A percentile compares a stretch with the other conserved stretches of the same genome.
Evolutionary conservation across 2,888 invertebrate species (phyloP).

Genomic region (Stratiomys singularior): DNA sequence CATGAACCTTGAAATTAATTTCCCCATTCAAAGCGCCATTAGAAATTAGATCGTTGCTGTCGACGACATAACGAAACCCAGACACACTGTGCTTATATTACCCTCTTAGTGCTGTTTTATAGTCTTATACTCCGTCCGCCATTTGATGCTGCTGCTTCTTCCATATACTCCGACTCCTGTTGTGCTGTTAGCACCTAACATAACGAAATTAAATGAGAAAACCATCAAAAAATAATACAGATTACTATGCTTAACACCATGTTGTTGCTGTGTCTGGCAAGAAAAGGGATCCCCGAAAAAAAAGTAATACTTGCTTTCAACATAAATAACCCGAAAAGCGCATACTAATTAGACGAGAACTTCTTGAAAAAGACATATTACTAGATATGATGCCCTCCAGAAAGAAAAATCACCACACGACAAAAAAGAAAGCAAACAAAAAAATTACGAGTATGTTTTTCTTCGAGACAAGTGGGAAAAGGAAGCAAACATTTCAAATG

Average conservation of each 20-base stretch:
- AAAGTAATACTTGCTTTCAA: background rate
- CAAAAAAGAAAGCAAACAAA: too few species aligned
- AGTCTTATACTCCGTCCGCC: background rate
- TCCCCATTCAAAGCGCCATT: constrained; percentile 17
- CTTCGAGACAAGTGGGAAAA: background rate
- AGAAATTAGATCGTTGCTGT: constrained; percentile 22
- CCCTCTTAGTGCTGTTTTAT: background rate
- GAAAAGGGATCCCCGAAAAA: background rate
- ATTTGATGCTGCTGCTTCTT: background rate
- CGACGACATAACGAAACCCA: background rate
- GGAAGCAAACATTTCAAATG: background rate
- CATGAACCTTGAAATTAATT: constrained; percentile 15
- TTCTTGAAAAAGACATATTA: background rate
- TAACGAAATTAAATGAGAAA: background rate
- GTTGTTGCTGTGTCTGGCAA: background rate
- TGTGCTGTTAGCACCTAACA: background rate
- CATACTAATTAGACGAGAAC: constrained; percentile 14
- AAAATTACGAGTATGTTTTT: background rate
- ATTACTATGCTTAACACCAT: background rate
- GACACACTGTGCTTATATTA: too few species aligned
- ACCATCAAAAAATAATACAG: background rate
- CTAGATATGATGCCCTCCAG: too few species aligned
- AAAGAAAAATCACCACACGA: too few species aligned
- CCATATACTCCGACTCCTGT: background rate
- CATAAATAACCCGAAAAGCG: constrained; percentile 29